Conservation (phyloP, 2,797 vertebrate species). For the Centroberyx gerrardi region DNA sequence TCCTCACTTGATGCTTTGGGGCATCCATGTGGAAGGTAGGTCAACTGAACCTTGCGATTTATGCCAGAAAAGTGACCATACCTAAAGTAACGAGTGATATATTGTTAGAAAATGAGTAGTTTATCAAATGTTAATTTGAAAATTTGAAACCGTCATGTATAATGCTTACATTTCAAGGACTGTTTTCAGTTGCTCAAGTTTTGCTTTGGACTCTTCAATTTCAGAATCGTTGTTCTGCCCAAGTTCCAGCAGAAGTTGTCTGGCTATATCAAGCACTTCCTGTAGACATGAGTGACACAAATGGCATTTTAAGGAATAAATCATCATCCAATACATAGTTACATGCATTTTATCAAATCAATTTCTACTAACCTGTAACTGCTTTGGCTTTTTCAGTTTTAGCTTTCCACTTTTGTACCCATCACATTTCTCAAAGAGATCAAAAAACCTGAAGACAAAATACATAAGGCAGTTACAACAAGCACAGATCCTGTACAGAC, state of each 20-base stretch:
- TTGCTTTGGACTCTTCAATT: constrained; percentile 94
- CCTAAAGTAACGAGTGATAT: constrained; percentile 75
- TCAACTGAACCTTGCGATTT: constrained; percentile 93
- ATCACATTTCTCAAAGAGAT: constrained; percentile 93
- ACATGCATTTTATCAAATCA: neutral
- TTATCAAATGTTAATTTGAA: too few relatives aligned
- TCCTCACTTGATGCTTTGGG: constrained; percentile 94
- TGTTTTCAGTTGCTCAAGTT: constrained; percentile 93
- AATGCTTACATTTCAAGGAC: constrained; percentile 91
- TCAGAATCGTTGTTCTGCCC: constrained; percentile 93
- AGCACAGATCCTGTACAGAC: too few relatives aligned
- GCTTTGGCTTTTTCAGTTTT: constrained; percentile 93
- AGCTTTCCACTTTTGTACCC: constrained; percentile 93
- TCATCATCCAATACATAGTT: neutral
- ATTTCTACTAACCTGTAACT: constrained; percentile 85
- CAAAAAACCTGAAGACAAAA: constrained; percentile 88
- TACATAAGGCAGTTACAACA: neutral
- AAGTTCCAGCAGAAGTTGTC: constrained; percentile 90
- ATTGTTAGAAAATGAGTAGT: neutral
- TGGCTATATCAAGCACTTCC: constrained; percentile 93
- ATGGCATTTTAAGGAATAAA: constrained; percentile 13
- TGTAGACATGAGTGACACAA: constrained; percentile 63
- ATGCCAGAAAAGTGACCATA: constrained; percentile 94
- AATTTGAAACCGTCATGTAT: too few relatives aligned
- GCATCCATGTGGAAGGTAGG: constrained; percentile 92